Base-by-base conservation (phyloP, 2,888 invertebrate species). In the Cheilosia vulpina region DNA sequence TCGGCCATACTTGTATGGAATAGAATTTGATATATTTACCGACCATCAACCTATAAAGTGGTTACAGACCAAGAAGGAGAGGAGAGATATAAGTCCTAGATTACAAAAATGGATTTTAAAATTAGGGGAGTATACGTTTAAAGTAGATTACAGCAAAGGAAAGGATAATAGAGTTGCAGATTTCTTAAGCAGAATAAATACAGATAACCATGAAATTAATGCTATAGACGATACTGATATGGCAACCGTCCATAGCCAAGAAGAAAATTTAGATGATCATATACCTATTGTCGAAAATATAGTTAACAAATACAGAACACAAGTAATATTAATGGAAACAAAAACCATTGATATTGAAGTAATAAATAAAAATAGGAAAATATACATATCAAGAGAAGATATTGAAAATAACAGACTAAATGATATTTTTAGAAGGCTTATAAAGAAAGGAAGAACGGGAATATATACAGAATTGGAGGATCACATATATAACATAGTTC, bases 111-210 rank as follows among this genome's bases (percentile, higher is more conserved):
- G 71, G 71, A 24, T 75, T 5, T 55, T 79, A 50, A 52, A 27
- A 31, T 62, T 75, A 27, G 71, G 65, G 2, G 75, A 79, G 41
- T 79, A 79, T 60, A 34, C 62, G 19, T 57, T 73, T 50, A 68
- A 66, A 24, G 62, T 69, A 31, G 75, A 62, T 15, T 75, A 73
- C 15, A 73, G 73, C 13, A 82, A 77, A 38, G 72, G 76, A 4
- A 82, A 82, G 41, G 66, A 62, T 19, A 82, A 80, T 41, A 27
- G 27, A 24, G 38, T 79, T 17, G 80, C 68, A 6, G 79, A n/a
- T n/a, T n/a, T n/a, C n/a, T n/a, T n/a, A n/a, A n/a, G n/a, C n/a
- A n/a, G n/a, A n/a, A n/a, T n/a, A n/a, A n/a, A n/a, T n/a, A n/a
- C n/a, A n/a, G n/a, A n/a, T n/a, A n/a, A n/a, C n/a, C n/a, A n/a